Percentiles rank a stretch among this genome's conserved stretches.
phyloP scores from a whole-genome alignment of 2,888 invertebrate species.

The Neoitamus cyanurus region DNA sequence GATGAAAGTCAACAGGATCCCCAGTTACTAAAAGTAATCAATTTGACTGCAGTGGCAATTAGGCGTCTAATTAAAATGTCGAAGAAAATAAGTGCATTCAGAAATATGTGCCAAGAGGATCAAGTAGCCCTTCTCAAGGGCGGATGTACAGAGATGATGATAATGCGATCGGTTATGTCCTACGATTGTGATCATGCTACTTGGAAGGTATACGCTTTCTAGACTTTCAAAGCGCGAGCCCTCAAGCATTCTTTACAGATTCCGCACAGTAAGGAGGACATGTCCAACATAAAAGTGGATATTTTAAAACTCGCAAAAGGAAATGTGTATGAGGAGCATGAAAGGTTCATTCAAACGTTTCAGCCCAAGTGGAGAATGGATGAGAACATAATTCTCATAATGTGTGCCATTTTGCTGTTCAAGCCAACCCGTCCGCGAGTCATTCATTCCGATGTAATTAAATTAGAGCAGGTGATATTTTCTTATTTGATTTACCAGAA shows the following conservation, averaged over 20 bases:
- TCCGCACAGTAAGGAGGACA: constrained; percentile 80
- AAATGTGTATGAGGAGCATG: constrained; percentile 88
- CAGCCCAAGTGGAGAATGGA: constrained; percentile 87
- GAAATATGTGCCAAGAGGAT: constrained; percentile 93
- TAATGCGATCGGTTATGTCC: constrained; percentile 90
- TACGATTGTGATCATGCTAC: constrained; percentile 87
- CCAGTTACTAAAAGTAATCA: constrained; percentile 83
- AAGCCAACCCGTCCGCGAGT: constrained; percentile 84
- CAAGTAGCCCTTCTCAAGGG: constrained; percentile 80
- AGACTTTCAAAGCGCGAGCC: not conserved
- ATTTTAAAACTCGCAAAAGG: constrained; percentile 91
- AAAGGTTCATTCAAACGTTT: constrained; percentile 86
- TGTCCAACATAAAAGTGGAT: constrained; percentile 85
- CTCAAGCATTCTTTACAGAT: constrained; percentile 68
- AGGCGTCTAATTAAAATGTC: constrained; percentile 86
- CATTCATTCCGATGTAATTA: constrained; percentile 85
- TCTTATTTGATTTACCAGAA: not conserved
- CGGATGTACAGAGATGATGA: constrained; percentile 96
- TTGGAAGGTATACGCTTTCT: constrained; percentile 78
- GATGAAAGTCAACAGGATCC: constrained; percentile 71
- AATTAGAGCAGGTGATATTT: constrained; percentile 79
- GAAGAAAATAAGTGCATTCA: constrained; percentile 88
- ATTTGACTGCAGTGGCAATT: constrained; percentile 92
- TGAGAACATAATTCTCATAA: constrained; percentile 88
- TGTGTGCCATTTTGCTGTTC: constrained; percentile 92